Conservation (phyloP, 2,113 vertebrate species). For the Chloroceryle aenea region DNA sequence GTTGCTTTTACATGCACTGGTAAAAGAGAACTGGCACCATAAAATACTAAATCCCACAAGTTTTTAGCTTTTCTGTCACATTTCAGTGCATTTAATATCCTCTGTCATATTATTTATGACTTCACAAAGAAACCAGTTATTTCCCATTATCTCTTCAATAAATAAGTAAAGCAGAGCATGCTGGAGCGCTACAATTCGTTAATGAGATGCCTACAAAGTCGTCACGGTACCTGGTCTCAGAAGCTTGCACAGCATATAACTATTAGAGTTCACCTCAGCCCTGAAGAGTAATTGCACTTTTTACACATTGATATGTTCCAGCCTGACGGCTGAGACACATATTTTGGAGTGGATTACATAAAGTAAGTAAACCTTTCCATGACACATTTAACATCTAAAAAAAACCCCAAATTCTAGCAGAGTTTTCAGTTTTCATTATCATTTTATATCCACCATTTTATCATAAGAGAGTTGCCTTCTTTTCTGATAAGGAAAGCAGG, state of each 20-base stretch:
- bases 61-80: constrained; percentile 79
- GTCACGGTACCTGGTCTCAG: constrained; percentile 73
- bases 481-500: background rate
- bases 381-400: constrained; percentile 35
- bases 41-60: constrained; percentile 75
- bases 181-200: constrained; percentile 76
- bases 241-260: constrained; percentile 70
- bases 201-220: constrained; percentile 79
- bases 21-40: constrained; percentile 58
- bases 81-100: constrained; percentile 82
- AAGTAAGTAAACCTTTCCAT: constrained; percentile 34
- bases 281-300: constrained; percentile 75
- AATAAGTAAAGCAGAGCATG: constrained; percentile 79
- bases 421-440: constrained; percentile 5
- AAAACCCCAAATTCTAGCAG: background rate
- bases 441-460: background rate
- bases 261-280: constrained; percentile 63
- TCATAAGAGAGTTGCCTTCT: background rate
- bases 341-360: constrained; percentile 55
- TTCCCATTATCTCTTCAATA: constrained; percentile 84
- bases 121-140: constrained; percentile 82
- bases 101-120: constrained; percentile 81
- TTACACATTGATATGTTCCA: constrained; percentile 68
- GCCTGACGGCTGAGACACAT: constrained; percentile 39
- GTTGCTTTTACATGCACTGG: constrained; percentile 68